phyloP scores from a whole-genome alignment of 2,888 invertebrate genomes.

The Rhyacophila evoluta region DNA sequence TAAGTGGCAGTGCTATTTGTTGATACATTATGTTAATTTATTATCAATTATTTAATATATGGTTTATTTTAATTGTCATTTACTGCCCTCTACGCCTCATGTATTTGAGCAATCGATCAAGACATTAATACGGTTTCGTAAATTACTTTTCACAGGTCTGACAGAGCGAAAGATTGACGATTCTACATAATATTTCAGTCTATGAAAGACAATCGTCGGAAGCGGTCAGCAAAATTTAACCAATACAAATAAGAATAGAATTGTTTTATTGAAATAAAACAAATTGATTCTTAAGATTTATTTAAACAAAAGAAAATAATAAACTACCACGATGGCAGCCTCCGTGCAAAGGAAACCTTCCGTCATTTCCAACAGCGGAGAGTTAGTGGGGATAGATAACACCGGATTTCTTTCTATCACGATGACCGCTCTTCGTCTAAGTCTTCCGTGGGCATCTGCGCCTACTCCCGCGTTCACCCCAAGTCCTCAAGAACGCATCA shows the following conservation, averaged over 20 bases:
- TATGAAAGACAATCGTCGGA: neutral
- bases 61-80: no score
- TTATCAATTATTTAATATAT: no score
- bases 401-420: slow-evolving; percentile 65
- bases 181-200: neutral
- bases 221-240: neutral
- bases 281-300: no score
- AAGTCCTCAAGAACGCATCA: slow-evolving; percentile 65
- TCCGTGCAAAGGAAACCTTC: neutral
- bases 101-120: neutral
- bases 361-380: neutral
- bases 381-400: slow-evolving; percentile 37
- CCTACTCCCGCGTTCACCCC: slow-evolving; percentile 59
- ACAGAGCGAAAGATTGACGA: neutral
- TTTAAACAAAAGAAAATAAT: neutral
- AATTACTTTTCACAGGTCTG: slow-evolving; percentile 58
- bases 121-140: slow-evolving; percentile 52
- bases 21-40: no score
- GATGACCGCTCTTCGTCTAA: slow-evolving; percentile 67
- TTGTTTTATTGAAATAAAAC: neutral
- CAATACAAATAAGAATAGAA: no score
- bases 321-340: neutral
- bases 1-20: no score
- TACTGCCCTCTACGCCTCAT: no score
- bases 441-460: slow-evolving; percentile 62